Base-by-base conservation (phyloP, 2,797 vertebrate species). In the Myripristis murdjan region DNA sequence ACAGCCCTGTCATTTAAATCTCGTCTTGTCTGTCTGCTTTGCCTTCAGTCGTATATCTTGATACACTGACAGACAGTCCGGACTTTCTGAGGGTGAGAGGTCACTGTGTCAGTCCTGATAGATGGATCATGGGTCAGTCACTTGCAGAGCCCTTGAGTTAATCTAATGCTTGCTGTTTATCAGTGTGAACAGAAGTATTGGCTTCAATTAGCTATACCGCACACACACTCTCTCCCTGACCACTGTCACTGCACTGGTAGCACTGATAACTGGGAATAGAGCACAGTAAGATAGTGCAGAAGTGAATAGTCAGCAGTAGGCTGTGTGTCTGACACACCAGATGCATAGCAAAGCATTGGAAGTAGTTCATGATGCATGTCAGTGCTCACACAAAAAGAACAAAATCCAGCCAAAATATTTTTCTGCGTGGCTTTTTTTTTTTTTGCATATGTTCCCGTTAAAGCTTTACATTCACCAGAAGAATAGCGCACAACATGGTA, bases 61-160 rank as follows among this genome's bases (percentile, higher is more conserved):
- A 60, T 48, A 55, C 63, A 1, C 20, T 31, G 57, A 6, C 11
- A 54, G 12, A 53, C 70, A 61, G 52, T 51, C 58, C 53, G 53
- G 56, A 35, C 24, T 37, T 55, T 33, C 3, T 26, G 47, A 62
- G 60, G 70, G 35, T 70, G 77, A 46, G 53, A 24, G 18, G 37
- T 58, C 56, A 41, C 20, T 55, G 55, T 77, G 77, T 79, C 56
- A 65, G 75, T 24, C 47, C 62, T 79, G 48, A 63, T 26, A 47
- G 60, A 77, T 2, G 2, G 31, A 49, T 69, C 58, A 43, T 0
- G 9, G 33, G 52, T 73, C 57, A 70, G 33, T 16, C 18, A 6
- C 3, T 37, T 35, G 18, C 54, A 39, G 33, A 58, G 55, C 18
- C 51, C 28, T 54, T 28, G 31, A 52, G 31, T 52, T 31, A 18